Base-by-base conservation (phyloP, 2,888 invertebrate genomes). In the Loripinus fragilis region DNA sequence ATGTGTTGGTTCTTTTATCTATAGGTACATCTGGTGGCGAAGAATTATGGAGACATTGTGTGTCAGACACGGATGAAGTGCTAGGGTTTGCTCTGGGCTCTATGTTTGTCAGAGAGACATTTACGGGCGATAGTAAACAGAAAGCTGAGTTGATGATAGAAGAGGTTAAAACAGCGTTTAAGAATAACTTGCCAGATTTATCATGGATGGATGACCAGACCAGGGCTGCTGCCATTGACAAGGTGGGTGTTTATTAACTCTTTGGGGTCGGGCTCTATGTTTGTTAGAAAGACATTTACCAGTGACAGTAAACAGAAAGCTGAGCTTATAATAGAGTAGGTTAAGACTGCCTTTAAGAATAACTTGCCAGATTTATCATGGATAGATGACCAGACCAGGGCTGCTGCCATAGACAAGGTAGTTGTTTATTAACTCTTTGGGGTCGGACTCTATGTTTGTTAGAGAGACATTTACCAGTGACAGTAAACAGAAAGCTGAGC, bases 11-110 rank as follows among this genome's bases (percentile, higher is more conserved):
- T n/a, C n/a, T n/a, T n/a, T n/a, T n/a, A n/a, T 28, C 73, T 71
- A 0, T 69, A 92, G 90, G 90, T 65, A 84, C 86, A 8, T 85
- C 81, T 12, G 91, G 91, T 96, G 97, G 91, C 95, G 93, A 94
- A 68, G 98, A 98, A 89, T 96, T 97, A 0, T 98, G 98, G 98
- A 95, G 98, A 78, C 97, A 97, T 88, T 99, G 98, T 90, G 97
- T 98, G 1, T 96, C 96, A 12, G 98, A 98, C 86, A 97, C 98
- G 25, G 90, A 91, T 68, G 81, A 84, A 64, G 90, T 89, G 0
- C 73, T 91, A 7, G 92, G 92, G 8, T 90, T 90, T 85, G 91
- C 91, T 42, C 80, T 91, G 2, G 92, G 92, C 0, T 90, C 90
- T n/a, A 87, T 90, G 84, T 91, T 90, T 87, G 90, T 92, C 15